phyloP scores from a whole-genome alignment of 2,797 vertebrate genomes.

The Argentina silus region DNA sequence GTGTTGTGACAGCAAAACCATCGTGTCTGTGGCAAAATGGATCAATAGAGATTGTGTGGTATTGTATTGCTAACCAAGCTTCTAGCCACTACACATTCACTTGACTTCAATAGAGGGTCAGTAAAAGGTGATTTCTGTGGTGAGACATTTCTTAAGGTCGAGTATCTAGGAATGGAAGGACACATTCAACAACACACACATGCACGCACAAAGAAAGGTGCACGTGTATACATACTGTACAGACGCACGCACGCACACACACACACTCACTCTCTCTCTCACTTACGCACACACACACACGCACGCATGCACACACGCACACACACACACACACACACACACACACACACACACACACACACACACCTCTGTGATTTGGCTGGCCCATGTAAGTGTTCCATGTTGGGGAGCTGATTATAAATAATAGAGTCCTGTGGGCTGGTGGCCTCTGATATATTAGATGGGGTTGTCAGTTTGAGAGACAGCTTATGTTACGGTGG shows the following conservation, averaged over 20 bases:
- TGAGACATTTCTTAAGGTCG: slow-evolving; percentile 3
- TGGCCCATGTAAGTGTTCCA: slow-evolving; percentile 48
- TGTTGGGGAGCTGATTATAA: slow-evolving; percentile 73
- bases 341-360: slow-evolving; percentile 17
- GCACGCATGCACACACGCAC: slow-evolving; percentile 26
- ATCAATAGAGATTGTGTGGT: no score
- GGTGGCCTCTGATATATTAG: slow-evolving; percentile 70
- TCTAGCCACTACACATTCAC: neutral
- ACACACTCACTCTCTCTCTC: neutral
- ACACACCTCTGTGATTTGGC: slow-evolving; percentile 25
- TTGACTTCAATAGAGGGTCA: neutral
- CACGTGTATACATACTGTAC: slow-evolving; percentile 1
- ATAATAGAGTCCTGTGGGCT: slow-evolving; percentile 77
- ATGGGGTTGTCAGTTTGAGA: slow-evolving; percentile 68
- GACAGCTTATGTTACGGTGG: slow-evolving; percentile 60
- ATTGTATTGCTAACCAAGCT: neutral
- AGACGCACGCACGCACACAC: neutral
- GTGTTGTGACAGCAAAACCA: no score
- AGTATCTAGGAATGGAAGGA: no score
- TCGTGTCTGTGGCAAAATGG: no score
- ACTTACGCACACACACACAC: slow-evolving; percentile 2
- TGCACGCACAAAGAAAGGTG: neutral
- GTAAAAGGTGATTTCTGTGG: slow-evolving; percentile 1
- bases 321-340: slow-evolving; percentile 14
- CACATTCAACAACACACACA: slow-evolving; percentile 4